Percentiles rank a stretch among this genome's conserved stretches.
Conservation (phyloP, 2,113 vertebrate genomes). For the Cyrtonyx montezumae region DNA sequence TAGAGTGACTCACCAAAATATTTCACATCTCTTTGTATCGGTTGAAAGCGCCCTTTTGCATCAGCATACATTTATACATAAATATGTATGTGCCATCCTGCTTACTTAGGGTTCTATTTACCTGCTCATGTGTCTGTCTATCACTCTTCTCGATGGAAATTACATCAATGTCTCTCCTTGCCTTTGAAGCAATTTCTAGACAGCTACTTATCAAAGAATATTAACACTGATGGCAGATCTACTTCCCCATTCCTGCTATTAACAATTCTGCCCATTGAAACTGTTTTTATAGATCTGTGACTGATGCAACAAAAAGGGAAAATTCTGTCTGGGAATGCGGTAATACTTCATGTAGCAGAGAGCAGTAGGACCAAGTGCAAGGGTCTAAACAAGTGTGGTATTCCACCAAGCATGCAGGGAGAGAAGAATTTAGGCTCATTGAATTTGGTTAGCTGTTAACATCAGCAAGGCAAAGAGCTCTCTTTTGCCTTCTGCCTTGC, state of each 20-base stretch:
- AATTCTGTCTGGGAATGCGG: background rate
- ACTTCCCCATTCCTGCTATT: slow-evolving; percentile 50
- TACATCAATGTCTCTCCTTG: slow-evolving; percentile 29
- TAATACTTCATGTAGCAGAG: slow-evolving; percentile 23
- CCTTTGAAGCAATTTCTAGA: slow-evolving; percentile 58
- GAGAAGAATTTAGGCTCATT: slow-evolving; percentile 1
- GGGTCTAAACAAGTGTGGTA: background rate
- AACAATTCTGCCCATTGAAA: slow-evolving; percentile 24
- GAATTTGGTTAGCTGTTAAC: slow-evolving; percentile 5
- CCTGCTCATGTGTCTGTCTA: slow-evolving; percentile 56
- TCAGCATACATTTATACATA: slow-evolving; percentile 28
- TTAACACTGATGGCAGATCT: slow-evolving; percentile 42
- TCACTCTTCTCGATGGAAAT: slow-evolving; percentile 48
- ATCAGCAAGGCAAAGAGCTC: background rate
- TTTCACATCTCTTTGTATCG: background rate
- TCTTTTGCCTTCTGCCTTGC: background rate
- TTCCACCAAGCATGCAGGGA: background rate
- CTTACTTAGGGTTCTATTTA: slow-evolving; percentile 57
- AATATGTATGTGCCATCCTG: slow-evolving; percentile 56
- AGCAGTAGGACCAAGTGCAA: background rate
- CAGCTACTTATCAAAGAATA: slow-evolving; percentile 58
- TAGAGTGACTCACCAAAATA: slow-evolving; percentile 17
- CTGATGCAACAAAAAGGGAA: background rate
- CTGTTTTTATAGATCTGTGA: background rate
- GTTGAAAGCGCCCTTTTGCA: slow-evolving; percentile 36